Evolutionary conservation across 1,140 invertebrate species (phyloP), one percentile per base, ranked within the genome.

Genomic region (Heliconius eleuchia): DNA sequence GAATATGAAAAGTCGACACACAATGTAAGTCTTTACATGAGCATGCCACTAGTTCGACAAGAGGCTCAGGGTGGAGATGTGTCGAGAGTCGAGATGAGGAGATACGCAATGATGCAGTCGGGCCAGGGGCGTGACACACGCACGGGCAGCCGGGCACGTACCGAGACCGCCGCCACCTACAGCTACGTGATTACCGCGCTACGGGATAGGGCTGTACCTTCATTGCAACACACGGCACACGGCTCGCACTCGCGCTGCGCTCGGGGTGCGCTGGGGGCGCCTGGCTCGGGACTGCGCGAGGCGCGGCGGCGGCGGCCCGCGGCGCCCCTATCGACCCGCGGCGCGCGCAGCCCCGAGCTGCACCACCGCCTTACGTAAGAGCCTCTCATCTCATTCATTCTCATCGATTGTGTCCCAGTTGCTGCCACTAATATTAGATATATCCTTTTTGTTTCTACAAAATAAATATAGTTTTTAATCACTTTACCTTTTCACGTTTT

Each of bases 161-260:
- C 89, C 89, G 89, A 84, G 87, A 77, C 83, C 84, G 83, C 86
- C 84, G 86, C 81, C 87, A 89, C 87, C 85, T 92, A 93, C 86
- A 82, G 86, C 89, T 89, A 89, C 84, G 81, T 81, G 85, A 89
- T 87, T 92, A 91, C 81, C 86, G 87, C 89, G 85, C 90, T 93
- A 93, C 86, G 85, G 87, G 84, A 79, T 84, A 81, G 84, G 83
- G 85, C 85, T 84, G 75, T 94, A 94, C 92, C 92, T 94, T 92
- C 92, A 94, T 94, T 84, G 91, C 92, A 92, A 93, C 89, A 89
- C 82, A 77, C 81, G 76, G 46, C 55, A 79, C 71, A 57, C 52
- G 74, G 77, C 37, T 74, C 34, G 34, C 39, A 73, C 57, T 55
- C 70, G 66, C 74, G 71, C 73, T 75, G 77, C 73, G 77, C 77